Evolutionary conservation across 2,888 invertebrate species (phyloP).

Genomic region (Cacoxenus indagator): DNA sequence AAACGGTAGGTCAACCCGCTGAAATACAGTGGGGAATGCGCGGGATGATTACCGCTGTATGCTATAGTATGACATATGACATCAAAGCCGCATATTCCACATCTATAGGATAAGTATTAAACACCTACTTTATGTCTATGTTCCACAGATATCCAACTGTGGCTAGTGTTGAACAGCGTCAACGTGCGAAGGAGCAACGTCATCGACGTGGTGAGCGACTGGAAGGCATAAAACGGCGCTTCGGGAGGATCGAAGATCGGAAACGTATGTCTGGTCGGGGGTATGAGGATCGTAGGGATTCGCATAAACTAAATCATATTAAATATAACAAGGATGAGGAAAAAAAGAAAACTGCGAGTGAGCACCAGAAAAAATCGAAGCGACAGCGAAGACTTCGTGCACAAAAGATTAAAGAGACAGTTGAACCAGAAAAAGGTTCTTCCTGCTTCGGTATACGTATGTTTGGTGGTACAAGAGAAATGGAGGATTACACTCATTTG

Average conservation of each 20-base stretch:
- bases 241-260: constrained; percentile 70
- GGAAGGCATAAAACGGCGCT: constrained; percentile 69
- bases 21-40: neutral
- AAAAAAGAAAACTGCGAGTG: neutral
- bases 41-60: no score
- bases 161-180: constrained; percentile 77
- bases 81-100: no score
- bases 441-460: constrained; percentile 29
- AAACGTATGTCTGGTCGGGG: constrained; percentile 50
- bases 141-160: constrained; percentile 77
- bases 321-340: constrained; percentile 14
- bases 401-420: constrained; percentile 6
- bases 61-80: no score
- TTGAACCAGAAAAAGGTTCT: neutral
- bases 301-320: constrained; percentile 19
- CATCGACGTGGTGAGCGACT: constrained; percentile 83
- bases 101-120: no score
- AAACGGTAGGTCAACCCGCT: constrained; percentile 70
- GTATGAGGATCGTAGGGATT: constrained; percentile 19
- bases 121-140: neutral
- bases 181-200: constrained; percentile 77
- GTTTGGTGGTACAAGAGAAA: constrained; percentile 57
- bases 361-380: constrained; percentile 13
- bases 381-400: neutral
- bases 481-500: constrained; percentile 52